phyloP scores from a whole-genome alignment of 2,888 invertebrate genomes.

The Mystacides longicornis region DNA sequence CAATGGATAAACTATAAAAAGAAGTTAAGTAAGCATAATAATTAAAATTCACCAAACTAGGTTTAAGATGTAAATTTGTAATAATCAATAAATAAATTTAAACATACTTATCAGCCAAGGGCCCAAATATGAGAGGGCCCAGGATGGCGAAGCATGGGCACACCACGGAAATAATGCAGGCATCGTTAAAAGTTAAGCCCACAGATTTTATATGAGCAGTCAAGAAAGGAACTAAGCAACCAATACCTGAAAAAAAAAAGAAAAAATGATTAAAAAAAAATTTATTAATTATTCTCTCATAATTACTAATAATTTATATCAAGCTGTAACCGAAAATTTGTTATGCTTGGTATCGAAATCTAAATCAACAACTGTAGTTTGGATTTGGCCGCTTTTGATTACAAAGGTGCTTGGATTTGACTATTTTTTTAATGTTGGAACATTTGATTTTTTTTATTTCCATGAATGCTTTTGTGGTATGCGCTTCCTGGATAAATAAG shows the following conservation, averaged over 20 bases:
- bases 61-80: neutral
- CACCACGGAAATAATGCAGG: constrained; percentile 68
- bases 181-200: constrained; percentile 67
- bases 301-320: no score
- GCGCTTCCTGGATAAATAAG: no score
- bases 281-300: no score
- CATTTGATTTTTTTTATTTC: no score
- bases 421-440: no score
- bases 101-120: constrained; percentile 67
- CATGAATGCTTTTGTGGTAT: no score
- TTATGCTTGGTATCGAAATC: no score
- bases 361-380: no score
- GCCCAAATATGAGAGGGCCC: constrained; percentile 70
- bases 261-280: neutral
- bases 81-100: neutral
- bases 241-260: constrained; percentile 54
- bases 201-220: constrained; percentile 67
- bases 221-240: constrained; percentile 75
- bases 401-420: no score
- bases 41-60: neutral
- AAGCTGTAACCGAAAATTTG: no score
- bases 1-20: constrained; percentile 39
- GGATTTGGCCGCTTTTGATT: no score
- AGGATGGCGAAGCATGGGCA: constrained; percentile 73
- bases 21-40: no score